Evolutionary conservation across 2,888 invertebrate species (phyloP), one percentile per base, ranked within the genome.

Genomic region (Cynaeus angustus): DNA sequence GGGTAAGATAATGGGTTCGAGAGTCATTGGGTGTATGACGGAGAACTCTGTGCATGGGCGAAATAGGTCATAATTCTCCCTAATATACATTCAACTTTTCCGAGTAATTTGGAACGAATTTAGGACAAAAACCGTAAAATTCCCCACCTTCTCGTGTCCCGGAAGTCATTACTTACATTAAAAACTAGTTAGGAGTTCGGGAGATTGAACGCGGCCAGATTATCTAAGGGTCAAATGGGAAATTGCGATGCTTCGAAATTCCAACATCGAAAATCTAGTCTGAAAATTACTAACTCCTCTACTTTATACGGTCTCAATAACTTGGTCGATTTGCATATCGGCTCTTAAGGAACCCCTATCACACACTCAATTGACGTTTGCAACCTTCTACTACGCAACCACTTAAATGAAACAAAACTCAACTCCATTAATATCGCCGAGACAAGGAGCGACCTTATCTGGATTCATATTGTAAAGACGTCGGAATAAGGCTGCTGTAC

Each of bases 121-220:
- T 73, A 72, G 74, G 74, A 74, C 75, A 77, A 77, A 76, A 77
- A 76, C 77, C 76, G 75, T 77, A 76, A 77, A 78, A 77, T 75
- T 70, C 75, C 71, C 73, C 74, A 77, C 76, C 74, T 77, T 74
- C 67, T 71, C 73, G 74, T 75, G 73, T 74, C 72, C 71, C 73
- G 76, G 76, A 76, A 77, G 78, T 76, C 78, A 78, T 78, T 78
- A 78, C 77, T 78, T 77, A 78, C 78, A 78, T 78, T 77, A 78
- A 78, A 78, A 78, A 78, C 78, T 77, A 78, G 76, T 78, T 76
- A 77, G 76, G 75, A 78, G 74, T 76, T 77, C 72, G 72, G 72
- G 72, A 75, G 74, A 76, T 76, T 76, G 75, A 76, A 75, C 77
- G 75, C 73, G 70, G 72, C 70, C 74, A 73, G 75, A 77, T 77